These are phyloP conservation scores for Xiphophorus hellerii DNA, from an alignment of 2,113 vertebrate genomes.

Conservation along the genomic window DNA sequence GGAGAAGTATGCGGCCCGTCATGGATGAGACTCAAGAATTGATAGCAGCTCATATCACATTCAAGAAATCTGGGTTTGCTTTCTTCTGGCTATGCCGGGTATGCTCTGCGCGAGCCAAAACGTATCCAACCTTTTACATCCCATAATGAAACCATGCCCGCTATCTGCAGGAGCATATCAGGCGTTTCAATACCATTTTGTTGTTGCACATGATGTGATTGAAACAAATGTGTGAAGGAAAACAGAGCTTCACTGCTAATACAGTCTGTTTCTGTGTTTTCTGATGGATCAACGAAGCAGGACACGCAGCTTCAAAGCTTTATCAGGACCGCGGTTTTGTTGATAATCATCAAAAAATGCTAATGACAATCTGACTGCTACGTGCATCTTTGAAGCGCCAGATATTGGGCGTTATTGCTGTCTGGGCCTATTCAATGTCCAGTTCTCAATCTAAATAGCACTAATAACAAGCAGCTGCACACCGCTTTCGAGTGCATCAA, in stretches of 20 bases:
- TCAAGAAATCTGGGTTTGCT: constrained; percentile 49
- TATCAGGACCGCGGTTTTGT: not conserved
- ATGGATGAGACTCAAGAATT: constrained; percentile 47
- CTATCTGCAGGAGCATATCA: constrained; percentile 21
- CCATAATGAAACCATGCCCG: constrained; percentile 26
- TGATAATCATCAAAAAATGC: not conserved
- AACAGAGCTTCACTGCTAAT: not conserved
- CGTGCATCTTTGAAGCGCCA: not conserved
- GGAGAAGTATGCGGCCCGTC: constrained; percentile 24
- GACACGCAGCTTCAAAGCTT: not conserved
- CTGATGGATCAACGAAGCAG: not conserved
- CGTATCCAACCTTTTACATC: constrained; percentile 47
- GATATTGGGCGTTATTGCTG: not conserved
- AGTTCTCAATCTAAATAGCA: not conserved
- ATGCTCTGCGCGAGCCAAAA: constrained; percentile 51
- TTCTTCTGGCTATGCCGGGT: constrained; percentile 47
- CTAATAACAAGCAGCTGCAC: too few species aligned
- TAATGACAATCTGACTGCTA: not conserved
- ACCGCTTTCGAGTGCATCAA: too few species aligned
- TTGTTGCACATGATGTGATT: constrained; percentile 24
- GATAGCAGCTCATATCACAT: constrained; percentile 60
- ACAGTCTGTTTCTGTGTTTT: not conserved
- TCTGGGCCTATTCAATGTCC: not conserved
- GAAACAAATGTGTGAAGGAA: constrained; percentile 13
- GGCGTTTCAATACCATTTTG: not conserved